Base-by-base conservation (phyloP, 2,797 vertebrate species). In the Sternotherus odoratus region DNA sequence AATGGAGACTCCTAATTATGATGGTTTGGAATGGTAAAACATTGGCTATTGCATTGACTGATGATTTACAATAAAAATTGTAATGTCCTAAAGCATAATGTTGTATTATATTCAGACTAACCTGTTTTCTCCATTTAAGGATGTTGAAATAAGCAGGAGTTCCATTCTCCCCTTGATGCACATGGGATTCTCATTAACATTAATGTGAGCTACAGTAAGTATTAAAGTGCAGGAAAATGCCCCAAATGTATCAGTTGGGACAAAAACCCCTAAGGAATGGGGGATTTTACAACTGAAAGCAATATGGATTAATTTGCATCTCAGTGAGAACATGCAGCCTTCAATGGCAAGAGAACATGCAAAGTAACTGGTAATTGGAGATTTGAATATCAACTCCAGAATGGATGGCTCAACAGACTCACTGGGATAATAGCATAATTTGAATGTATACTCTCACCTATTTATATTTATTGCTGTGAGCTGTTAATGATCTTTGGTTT, bases 11-110 rank as follows among this genome's bases (percentile, higher is more conserved):
- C 77, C 39, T 90, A 83, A 79, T 88, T 92, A 82, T 85, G 69
- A 63, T 94, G 91, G 79, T 85, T 95, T 96, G 83, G 82, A 96
- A 94, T 95, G 87, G 88, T 48, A 94, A 84, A 95, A 86, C 91
- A 78, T 79, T 87, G 77, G 87, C 86, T 95, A 87, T 94, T 95
- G 93, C 90, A 93, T 90, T 95, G 81, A 89, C 80, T 89, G 87
- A 92, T 95, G 90, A 96, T 93, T 96, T 95, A 96, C 86, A 95
- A 95, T 89, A 96, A 95, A 92, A 95, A 95, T 96, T 97, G 94
- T 95, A 93, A 96, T 94, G 94, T 89, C 88, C 90, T 95, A 82
- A 88, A 96, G 89, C 96, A 95, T 96, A 96, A 95, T 82, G 13
- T 63, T 96, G 91, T 93, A 92, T 95, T 93, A 94, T 93, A 91